These are phyloP conservation scores for Rhopalosiphum padi DNA, from an alignment of 1,140 invertebrate species.

Conservation along the genomic window DNA sequence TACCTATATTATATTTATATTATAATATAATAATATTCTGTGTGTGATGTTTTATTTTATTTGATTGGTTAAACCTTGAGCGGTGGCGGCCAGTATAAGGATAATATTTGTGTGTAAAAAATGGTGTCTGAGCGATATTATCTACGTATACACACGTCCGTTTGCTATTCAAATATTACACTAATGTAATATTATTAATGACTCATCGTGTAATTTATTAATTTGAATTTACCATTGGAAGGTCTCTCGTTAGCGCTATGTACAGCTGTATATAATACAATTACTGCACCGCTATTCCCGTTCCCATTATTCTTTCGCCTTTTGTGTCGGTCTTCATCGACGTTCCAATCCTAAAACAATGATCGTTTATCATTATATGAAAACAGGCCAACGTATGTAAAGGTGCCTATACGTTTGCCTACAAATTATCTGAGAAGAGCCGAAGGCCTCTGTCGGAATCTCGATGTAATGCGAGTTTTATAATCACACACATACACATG, in stretches of 20 bases:
- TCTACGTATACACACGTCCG: not conserved
- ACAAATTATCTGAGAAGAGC: not conserved
- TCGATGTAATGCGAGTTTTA: not conserved
- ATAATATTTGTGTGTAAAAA: conserved; percentile 1
- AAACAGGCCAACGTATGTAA: not conserved
- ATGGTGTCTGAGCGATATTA: not conserved
- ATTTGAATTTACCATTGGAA: not conserved
- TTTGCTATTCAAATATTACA: not conserved
- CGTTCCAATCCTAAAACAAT: not conserved
- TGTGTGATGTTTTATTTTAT: not conserved
- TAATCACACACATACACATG: not conserved
- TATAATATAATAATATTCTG: not conserved
- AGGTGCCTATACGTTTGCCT: not conserved
- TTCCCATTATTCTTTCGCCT: not conserved
- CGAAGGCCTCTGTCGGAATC: not conserved
- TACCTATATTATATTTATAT: conserved; percentile 2
- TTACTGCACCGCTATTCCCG: not conserved
- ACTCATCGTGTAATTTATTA: not conserved
- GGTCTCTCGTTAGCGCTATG: not conserved
- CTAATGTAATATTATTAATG: not conserved
- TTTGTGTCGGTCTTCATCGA: not conserved
- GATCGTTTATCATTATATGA: not conserved
- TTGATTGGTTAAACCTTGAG: conserved; percentile 39
- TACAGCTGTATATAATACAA: not conserved
- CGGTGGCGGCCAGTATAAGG: not conserved